Conservation (phyloP, 2,113 vertebrate genomes). For the Eulemur rufifrons region DNA sequence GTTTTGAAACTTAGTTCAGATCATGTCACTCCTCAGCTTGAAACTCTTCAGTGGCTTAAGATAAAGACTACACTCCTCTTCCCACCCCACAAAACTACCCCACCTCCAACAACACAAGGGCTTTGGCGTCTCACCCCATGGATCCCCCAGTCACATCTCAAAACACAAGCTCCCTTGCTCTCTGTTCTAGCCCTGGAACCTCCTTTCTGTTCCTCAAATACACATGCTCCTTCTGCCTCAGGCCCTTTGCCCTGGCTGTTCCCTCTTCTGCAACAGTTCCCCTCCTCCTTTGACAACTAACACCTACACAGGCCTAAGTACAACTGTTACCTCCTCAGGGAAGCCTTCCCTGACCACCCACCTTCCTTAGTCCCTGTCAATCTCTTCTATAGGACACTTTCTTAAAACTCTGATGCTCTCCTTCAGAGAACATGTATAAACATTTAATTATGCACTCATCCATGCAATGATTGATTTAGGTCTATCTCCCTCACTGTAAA, state of each 20-base stretch:
- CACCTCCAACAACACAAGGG: background rate
- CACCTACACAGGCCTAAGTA: background rate
- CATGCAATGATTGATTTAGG: background rate
- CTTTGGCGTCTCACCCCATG: background rate
- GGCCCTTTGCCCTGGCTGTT: background rate
- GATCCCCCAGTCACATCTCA: background rate
- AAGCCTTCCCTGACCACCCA: background rate
- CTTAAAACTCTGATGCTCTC: background rate
- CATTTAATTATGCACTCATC: background rate
- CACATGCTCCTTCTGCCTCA: background rate
- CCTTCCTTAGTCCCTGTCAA: background rate
- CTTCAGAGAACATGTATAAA: background rate
- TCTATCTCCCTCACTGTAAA: background rate
- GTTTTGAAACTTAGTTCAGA: background rate
- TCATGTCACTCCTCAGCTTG: background rate
- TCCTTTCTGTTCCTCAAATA: background rate
- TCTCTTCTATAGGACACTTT: background rate
- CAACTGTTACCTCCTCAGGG: background rate
- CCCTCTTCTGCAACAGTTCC: background rate
- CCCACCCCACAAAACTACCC: background rate
- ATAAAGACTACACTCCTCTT: background rate
- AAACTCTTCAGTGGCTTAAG: conserved; percentile 4
- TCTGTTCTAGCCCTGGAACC: background rate
- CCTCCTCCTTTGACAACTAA: background rate
- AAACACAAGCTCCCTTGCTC: background rate